Base-by-base conservation (phyloP, 2,113 vertebrate genomes). In the Uropsilus gracilis region DNA sequence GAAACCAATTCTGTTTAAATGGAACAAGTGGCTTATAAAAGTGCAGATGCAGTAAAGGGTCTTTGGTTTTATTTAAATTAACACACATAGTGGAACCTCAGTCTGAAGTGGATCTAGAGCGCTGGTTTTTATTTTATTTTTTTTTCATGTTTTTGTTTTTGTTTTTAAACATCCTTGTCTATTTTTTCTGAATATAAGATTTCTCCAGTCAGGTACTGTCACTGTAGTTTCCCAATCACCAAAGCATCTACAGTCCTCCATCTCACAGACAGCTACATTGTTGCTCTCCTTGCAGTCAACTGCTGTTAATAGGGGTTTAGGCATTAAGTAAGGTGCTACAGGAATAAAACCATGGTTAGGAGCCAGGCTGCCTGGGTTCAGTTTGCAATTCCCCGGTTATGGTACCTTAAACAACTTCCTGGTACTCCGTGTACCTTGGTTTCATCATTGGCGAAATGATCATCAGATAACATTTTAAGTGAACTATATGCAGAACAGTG, bases 1-100 rank as follows among this genome's bases (percentile, higher is more conserved):
- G 46, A 92, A 63, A 13, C 44, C 20, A 71, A 34, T 73, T 88
- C 53, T 90, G n/a, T 75, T 42, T 86, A 55, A 87, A 64, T 16
- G 24, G 1, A n/a, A 91, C 64, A 46, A 72, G 20, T 91, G 80
- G 57, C 61, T 96, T 94, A 34, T 63, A 37, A 88, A 91, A 82
- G 20, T 94, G 55, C 76, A 68, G 61, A 94, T 92, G n/a, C 20
- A 46, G 34, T 73, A 48, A 80, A 78, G 16, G 71, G 44, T 90
- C 37, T 90, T 59, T 28, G 46, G 26, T 73, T 83, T 77, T 83
- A 53, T 48, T 87, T 91, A 63, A 59, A 17, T 76, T 57, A 90
- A 91, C 78, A 30, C 1, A 28, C n/a, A 55, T 72, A 24, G 26
- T 78, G 34, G 63, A 90, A 48, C 20, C 28, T 39, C 39, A 71